Percentiles rank a stretch among this genome's conserved stretches.
Evolutionary conservation across 2,797 vertebrate genomes (phyloP).

Genomic region (Thunnus albacares): DNA sequence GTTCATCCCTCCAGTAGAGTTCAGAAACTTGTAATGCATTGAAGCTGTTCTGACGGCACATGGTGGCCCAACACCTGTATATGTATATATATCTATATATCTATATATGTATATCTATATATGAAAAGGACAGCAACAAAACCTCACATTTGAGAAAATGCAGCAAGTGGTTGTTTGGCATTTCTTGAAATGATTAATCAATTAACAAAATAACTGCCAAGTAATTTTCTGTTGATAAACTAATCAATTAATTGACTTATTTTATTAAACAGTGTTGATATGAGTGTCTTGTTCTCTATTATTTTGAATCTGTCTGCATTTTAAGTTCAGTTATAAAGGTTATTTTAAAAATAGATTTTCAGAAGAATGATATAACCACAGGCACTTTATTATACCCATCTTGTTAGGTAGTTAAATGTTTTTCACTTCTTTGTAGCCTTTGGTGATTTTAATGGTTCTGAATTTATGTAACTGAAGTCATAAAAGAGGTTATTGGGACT

Average conservation of each 20-base stretch:
- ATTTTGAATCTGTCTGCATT: background rate
- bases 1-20: too few species aligned
- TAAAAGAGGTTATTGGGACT: slow-evolving; percentile 20
- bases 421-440: slow-evolving; percentile 4
- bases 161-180: background rate
- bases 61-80: too few species aligned
- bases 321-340: background rate
- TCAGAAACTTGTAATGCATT: too few species aligned
- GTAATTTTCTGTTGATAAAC: background rate
- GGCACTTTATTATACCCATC: background rate
- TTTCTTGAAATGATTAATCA: background rate
- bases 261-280: background rate
- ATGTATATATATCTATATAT: too few species aligned
- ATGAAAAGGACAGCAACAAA: background rate
- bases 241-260: background rate
- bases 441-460: background rate
- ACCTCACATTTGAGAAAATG: background rate
- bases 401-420: background rate
- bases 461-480: slow-evolving; percentile 23
- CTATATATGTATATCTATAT: too few species aligned
- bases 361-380: background rate
- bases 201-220: background rate
- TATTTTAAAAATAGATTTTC: background rate
- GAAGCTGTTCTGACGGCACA: too few species aligned
- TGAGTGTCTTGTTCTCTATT: background rate